Conservation (phyloP, 2,888 invertebrate genomes). For the Stramonita haemastoma region DNA sequence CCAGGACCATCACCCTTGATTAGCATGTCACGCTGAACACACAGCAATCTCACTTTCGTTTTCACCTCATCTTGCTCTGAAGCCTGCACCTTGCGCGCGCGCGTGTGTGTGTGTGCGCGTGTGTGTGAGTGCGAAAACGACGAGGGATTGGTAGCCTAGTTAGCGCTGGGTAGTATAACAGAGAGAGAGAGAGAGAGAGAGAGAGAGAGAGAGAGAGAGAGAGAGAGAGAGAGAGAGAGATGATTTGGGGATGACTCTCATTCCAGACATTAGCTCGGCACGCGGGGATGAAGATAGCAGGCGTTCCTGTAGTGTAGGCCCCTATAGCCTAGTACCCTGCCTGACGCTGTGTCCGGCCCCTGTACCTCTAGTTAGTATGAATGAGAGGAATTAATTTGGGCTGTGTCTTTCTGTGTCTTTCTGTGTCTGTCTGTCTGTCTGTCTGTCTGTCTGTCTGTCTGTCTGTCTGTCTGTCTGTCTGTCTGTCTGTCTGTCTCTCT, state of each 20-base stretch:
- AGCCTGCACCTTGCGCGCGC: neutral
- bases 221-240: neutral
- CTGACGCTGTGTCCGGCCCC: neutral
- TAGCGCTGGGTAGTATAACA: neutral
- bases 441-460: neutral
- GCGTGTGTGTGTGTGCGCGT: neutral
- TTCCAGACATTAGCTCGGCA: slow-evolving; percentile 29
- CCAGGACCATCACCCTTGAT: slow-evolving; percentile 13
- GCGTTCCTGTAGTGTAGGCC: neutral
- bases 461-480: neutral
- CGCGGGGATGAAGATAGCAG: slow-evolving; percentile 9
- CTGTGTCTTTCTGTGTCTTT: neutral
- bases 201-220: neutral
- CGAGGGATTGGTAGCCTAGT: neutral
- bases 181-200: neutral
- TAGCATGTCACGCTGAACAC: neutral
- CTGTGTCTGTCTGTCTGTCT: neutral
- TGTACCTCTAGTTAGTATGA: neutral
- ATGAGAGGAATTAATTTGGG: neutral
- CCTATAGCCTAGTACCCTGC: neutral
- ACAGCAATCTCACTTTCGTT: neutral
- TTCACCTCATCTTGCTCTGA: neutral
- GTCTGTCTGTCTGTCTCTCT: neutral
- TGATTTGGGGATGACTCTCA: slow-evolving; percentile 20
- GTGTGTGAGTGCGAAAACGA: neutral